A percentile compares a stretch with the other conserved stretches of the same genome.
Evolutionary conservation across 2,888 invertebrate species (phyloP).

Genomic region (Trachelus stipa): DNA sequence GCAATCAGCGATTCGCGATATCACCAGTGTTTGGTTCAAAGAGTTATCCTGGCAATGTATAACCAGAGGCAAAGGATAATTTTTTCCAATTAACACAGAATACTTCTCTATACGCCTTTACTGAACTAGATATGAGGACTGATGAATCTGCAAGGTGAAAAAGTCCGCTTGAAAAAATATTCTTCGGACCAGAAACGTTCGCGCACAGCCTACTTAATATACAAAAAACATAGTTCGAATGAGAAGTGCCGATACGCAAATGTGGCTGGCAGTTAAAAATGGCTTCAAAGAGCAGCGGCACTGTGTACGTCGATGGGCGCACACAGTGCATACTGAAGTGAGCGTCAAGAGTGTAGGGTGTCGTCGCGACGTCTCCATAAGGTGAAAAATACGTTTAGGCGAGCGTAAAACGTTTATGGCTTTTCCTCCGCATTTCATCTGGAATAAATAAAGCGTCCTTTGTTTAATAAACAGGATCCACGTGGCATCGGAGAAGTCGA

Average conservation of each 20-base stretch:
- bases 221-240: background rate
- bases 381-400: slow-evolving; percentile 9
- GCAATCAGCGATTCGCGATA: background rate
- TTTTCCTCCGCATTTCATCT: slow-evolving; percentile 26
- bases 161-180: background rate
- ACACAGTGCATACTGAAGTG: background rate
- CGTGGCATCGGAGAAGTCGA: slow-evolving; percentile 18
- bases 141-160: background rate
- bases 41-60: background rate
- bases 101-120: background rate
- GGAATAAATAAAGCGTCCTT: slow-evolving; percentile 35
- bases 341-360: background rate
- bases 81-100: background rate
- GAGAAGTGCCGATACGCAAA: background rate
- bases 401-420: slow-evolving; percentile 30
- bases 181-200: background rate
- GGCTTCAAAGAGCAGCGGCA: background rate
- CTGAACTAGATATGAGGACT: background rate
- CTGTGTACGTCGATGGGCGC: background rate
- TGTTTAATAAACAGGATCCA: slow-evolving; percentile 44
- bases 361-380: background rate
- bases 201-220: background rate
- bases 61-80: background rate
- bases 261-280: background rate
- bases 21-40: background rate